Evolutionary conservation across 53 echinoderm and acorn worm species (phyloP).

Genomic region (Patiria pectinifera): DNA sequence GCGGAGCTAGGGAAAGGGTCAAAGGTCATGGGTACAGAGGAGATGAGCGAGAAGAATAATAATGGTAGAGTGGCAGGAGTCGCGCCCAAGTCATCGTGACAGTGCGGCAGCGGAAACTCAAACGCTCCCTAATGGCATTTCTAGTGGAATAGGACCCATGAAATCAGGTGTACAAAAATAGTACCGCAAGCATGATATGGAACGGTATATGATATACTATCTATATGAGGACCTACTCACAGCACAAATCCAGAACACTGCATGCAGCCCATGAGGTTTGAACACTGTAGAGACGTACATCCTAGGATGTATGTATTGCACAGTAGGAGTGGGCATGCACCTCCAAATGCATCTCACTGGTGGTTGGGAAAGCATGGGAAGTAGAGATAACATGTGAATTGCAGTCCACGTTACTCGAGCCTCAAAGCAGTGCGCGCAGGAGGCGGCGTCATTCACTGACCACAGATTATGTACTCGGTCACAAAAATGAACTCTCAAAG

Average conservation of each 20-base stretch:
- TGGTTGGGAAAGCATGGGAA: not conserved
- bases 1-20: constrained; percentile 43
- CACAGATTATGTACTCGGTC: no score
- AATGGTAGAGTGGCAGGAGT: not conserved
- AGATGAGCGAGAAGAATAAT: constrained; percentile 18
- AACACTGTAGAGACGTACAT: not conserved
- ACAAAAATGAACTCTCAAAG: no score
- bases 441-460: no score
- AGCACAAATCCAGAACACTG: not conserved
- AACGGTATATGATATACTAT: not conserved
- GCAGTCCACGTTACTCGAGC: no score
- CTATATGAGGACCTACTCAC: not conserved
- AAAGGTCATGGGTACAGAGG: constrained; percentile 11
- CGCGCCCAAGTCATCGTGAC: constrained; percentile 9
- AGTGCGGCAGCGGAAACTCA: not conserved
- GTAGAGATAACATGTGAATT: no score
- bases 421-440: no score
- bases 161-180: not conserved
- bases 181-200: not conserved
- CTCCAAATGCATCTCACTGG: not conserved
- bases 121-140: not conserved
- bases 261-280: not conserved
- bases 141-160: not conserved
- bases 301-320: not conserved
- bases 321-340: not conserved